These are phyloP conservation scores for Zaprionus capensis DNA, from an alignment of 1,140 invertebrate genomes.

Conservation along the genomic window DNA sequence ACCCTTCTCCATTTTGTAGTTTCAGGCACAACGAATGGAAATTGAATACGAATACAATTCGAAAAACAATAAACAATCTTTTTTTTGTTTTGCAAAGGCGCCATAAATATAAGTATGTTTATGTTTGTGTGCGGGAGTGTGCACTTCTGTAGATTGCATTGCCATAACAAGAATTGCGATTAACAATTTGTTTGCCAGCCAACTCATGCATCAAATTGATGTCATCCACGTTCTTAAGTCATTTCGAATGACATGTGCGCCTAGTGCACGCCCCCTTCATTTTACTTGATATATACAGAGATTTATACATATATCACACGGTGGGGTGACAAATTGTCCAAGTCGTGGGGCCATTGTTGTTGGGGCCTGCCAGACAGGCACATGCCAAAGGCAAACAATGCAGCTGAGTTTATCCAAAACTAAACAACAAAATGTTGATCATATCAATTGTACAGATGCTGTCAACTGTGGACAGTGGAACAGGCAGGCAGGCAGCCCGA, in stretches of 20 bases:
- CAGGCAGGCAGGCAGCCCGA: background rate
- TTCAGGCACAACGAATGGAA: background rate
- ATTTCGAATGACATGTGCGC: slow-evolving; percentile 56
- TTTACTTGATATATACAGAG: background rate
- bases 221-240: slow-evolving; percentile 67
- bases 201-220: slow-evolving; percentile 76
- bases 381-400: slow-evolving; percentile 78
- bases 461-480: slow-evolving; percentile 58
- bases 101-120: background rate
- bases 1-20: background rate
- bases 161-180: slow-evolving; percentile 27
- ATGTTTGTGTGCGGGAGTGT: background rate
- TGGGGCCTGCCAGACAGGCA: slow-evolving; percentile 39
- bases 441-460: slow-evolving; percentile 75
- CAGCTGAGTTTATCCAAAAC: slow-evolving; percentile 65
- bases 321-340: slow-evolving; percentile 71
- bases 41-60: slow-evolving; percentile 2
- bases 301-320: background rate
- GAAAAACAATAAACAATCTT: slow-evolving; percentile 29
- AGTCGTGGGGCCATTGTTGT: slow-evolving; percentile 30
- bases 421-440: slow-evolving; percentile 67
- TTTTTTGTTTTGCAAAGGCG: background rate
- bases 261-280: slow-evolving; percentile 21
- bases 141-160: background rate
- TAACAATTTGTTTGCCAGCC: slow-evolving; percentile 20